Base-by-base conservation (phyloP, 1,140 invertebrate species). In the Octopus bimaculoides region DNA sequence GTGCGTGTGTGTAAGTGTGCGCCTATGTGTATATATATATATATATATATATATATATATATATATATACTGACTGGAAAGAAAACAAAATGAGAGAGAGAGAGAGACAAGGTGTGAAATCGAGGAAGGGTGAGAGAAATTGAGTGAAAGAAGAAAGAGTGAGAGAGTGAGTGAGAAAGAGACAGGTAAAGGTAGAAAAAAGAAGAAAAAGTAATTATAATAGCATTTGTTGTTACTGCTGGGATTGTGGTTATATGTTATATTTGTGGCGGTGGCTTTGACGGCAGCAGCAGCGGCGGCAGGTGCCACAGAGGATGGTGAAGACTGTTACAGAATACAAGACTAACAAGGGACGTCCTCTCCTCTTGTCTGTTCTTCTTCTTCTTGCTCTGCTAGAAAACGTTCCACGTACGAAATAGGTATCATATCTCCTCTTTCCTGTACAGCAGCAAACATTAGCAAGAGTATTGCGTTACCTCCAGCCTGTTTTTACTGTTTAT, bases 31-130 rank as follows among this genome's bases (percentile, higher is more conserved):
- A n/a, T n/a, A n/a, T n/a, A n/a, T n/a, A n/a, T n/a, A n/a, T n/a
- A n/a, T n/a, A n/a, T n/a, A n/a, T n/a, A n/a, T n/a, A n/a, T 26
- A 80, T 26, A 77, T n/a, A 77, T 52, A 80, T 56, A 80, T 73
- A 56, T 10, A 80, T 17, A 55, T 12, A 77, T n/a, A 52, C 54
- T 17, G 54, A 52, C 41, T 20, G 5, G 66, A 14, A 61, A 52
- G 52, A 54, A 61, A n/a, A 77, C 12, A 77, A 41, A 17, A 20
- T 55, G 75, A 52, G 75, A 61, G 54, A 52, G 79, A 54, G 77
- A 56, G 20, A 56, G 75, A 77, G 78, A 69, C 77, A 69, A 78
- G 61, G 75, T 56, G 81, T 75, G 78, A 75, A 78, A 54, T 56
- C 20, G 75, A 71, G 76, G 41, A 52, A 69, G 78, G 20, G 69